Evolutionary conservation across 2,113 vertebrate genomes (phyloP).

Genomic region (Mellivora capensis): DNA sequence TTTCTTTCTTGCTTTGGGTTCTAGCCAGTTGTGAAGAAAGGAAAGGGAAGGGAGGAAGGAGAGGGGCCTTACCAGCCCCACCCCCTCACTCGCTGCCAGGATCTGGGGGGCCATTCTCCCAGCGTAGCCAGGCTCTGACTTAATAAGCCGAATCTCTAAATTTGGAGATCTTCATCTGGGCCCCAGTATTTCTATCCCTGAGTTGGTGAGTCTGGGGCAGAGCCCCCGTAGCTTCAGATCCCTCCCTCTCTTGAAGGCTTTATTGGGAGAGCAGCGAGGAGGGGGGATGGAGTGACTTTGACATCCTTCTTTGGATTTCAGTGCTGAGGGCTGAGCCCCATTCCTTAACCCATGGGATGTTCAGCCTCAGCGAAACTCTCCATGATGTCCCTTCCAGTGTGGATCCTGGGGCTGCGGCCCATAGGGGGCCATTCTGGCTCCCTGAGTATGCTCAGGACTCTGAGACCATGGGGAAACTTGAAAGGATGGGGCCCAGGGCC

Average conservation of each 20-base stretch:
- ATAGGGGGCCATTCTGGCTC: fast-evolving
- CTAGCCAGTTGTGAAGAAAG: background rate
- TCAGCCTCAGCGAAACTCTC: background rate
- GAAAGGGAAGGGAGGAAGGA: background rate
- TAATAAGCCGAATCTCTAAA: background rate
- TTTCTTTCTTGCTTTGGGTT: background rate
- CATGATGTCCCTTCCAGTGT: fast-evolving
- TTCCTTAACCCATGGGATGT: background rate
- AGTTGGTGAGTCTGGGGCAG: background rate
- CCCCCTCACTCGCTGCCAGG: background rate
- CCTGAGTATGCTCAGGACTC: background rate
- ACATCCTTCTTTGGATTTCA: background rate
- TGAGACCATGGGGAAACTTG: background rate
- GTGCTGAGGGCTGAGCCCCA: background rate
- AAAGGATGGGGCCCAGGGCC: background rate
- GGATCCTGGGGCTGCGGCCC: background rate
- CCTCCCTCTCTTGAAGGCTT: background rate
- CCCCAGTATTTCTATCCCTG: background rate
- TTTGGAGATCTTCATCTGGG: background rate
- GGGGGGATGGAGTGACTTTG: background rate
- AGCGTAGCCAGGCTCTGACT: background rate
- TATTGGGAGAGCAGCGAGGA: background rate
- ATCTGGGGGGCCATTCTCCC: background rate
- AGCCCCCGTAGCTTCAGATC: too few relatives aligned
- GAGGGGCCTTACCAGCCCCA: background rate